Percentiles rank a stretch among this genome's conserved stretches.
Conservation (phyloP, 2,888 invertebrate species). For the Malthinus flaveolus region DNA sequence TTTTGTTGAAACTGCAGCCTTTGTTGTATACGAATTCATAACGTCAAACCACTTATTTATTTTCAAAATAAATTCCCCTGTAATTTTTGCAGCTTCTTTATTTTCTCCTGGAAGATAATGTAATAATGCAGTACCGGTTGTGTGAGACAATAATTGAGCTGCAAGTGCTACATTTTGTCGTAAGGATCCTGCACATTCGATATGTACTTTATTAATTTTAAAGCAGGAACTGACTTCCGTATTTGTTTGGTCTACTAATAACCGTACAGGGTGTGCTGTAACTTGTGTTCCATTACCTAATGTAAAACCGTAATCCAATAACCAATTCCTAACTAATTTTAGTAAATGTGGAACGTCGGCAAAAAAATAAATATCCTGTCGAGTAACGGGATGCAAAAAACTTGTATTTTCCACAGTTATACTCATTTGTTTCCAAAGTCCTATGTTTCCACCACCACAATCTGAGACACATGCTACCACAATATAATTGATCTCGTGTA, state of each 20-base stretch:
- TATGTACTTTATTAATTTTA: constrained; percentile 21
- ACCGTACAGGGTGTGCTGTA: constrained; percentile 3
- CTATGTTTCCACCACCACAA: constrained; percentile 38
- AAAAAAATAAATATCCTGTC: constrained; percentile 32
- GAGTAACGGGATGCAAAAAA: constrained; percentile 31
- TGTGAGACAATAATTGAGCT: constrained; percentile 31
- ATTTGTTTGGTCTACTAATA: constrained; percentile 9
- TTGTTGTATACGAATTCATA: constrained; percentile 20
- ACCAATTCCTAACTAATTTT: constrained; percentile 34
- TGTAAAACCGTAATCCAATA: constrained; percentile 33
- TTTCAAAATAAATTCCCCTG: constrained; percentile 22
- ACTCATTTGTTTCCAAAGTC: constrained; percentile 37
- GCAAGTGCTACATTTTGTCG: constrained; percentile 33
- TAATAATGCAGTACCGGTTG: constrained; percentile 31
- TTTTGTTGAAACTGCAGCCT: constrained; percentile 1
- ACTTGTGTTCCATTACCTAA: constrained; percentile 8
- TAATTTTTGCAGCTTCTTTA: background rate
- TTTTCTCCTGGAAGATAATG: constrained; percentile 21
- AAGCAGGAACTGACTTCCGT: constrained; percentile 25
- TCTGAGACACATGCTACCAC: constrained; percentile 40
- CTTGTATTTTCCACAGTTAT: constrained; percentile 31
- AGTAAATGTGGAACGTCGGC: constrained; percentile 34
- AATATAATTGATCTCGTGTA: constrained; percentile 34
- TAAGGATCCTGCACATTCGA: constrained; percentile 23
- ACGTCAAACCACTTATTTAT: constrained; percentile 34